phyloP scores from a whole-genome alignment of 2,113 vertebrate genomes.

The Trematocara nigrifrons region DNA sequence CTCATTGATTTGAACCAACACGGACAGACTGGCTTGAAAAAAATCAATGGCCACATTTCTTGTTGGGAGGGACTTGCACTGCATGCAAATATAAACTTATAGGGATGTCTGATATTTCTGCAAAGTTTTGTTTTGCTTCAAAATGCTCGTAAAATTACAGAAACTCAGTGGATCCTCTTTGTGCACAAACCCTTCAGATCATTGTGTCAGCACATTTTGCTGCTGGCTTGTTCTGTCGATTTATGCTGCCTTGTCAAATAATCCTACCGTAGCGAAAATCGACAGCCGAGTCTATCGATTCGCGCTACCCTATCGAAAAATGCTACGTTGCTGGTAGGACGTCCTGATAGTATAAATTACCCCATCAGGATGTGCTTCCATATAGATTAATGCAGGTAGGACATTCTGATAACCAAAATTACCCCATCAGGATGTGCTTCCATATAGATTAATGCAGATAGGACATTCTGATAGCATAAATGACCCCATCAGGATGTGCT shows the following conservation, averaged over 20 bases:
- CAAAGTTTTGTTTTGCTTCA: neutral
- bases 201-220: neutral
- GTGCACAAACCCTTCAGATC: neutral
- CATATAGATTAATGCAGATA: too few relatives aligned
- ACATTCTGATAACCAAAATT: too few relatives aligned
- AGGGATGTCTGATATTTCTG: neutral
- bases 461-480: fast-evolving
- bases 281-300: too few relatives aligned
- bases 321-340: too few relatives aligned
- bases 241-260: too few relatives aligned
- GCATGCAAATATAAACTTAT: neutral
- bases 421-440: too few relatives aligned
- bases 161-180: neutral
- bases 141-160: neutral
- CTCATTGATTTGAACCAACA: neutral
- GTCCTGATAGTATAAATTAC: too few relatives aligned
- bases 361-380: too few relatives aligned
- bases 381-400: too few relatives aligned
- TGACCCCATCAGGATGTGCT: too few relatives aligned
- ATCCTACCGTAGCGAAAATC: too few relatives aligned
- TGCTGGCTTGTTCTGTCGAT: neutral
- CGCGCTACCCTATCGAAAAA: too few relatives aligned
- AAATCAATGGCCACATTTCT: neutral
- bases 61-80: neutral
- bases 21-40: neutral